Conservation (phyloP, 2,797 vertebrate species). For the Antennarius maculatus region DNA sequence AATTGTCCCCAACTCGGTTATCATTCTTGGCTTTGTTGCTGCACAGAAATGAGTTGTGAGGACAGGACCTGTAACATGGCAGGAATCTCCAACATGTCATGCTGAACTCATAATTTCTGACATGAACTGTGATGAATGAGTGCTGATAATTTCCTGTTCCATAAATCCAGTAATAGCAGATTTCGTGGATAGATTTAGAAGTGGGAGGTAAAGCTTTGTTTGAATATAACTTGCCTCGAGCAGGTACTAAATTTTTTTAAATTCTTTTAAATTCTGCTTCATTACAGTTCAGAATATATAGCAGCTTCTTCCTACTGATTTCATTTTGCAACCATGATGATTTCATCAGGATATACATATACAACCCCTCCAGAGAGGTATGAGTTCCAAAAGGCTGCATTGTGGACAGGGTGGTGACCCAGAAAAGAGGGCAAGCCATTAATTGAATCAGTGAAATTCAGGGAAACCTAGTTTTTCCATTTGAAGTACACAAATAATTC, state of each 20-base stretch:
- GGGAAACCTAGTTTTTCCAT: too few species aligned
- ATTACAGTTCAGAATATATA: not conserved
- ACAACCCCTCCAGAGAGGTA: not conserved
- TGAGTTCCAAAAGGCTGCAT: not conserved
- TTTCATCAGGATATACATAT: too few species aligned
- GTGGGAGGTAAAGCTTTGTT: slow-evolving; percentile 2
- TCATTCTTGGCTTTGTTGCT: not conserved
- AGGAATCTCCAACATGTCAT: not conserved
- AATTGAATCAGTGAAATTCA: too few species aligned
- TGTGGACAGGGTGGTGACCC: not conserved
- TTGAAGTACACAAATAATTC: too few species aligned
- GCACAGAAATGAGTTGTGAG: slow-evolving; percentile 10
- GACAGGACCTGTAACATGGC: slow-evolving; percentile 1
- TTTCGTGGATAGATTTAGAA: slow-evolving; percentile 12
- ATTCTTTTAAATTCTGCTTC: not conserved
- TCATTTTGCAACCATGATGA: too few species aligned
- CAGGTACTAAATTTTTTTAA: not conserved
- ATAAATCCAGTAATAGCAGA: slow-evolving; percentile 6
- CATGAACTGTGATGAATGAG: slow-evolving; percentile 7
- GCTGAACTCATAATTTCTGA: not conserved
- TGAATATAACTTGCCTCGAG: not conserved
- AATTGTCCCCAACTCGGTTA: too few species aligned
- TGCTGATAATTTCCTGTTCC: not conserved
- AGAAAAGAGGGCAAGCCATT: not conserved
- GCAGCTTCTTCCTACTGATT: too few species aligned